Percentiles rank a stretch among this genome's conserved stretches.
phyloP scores from a whole-genome alignment of 2,113 vertebrate species.

The Formicarius rufipectus region DNA sequence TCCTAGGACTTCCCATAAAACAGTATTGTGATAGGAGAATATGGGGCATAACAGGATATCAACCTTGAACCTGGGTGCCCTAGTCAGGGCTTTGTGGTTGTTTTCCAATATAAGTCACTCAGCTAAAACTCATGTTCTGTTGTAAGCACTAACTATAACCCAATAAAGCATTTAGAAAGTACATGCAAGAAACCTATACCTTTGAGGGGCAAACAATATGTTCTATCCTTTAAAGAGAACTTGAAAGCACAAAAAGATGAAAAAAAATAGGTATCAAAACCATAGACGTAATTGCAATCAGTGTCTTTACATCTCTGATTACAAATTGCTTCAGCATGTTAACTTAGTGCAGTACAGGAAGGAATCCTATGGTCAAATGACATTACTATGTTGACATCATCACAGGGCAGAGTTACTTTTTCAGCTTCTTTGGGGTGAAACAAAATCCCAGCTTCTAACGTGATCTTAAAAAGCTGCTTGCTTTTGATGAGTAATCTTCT shows the following conservation, averaged over 20 bases:
- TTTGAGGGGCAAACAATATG: background rate
- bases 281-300: background rate
- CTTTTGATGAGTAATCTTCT: background rate
- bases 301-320: background rate
- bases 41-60: background rate
- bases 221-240: background rate
- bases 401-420: background rate
- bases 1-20: background rate
- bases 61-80: background rate
- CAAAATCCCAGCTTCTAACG: background rate
- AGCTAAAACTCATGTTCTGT: background rate
- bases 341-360: background rate
- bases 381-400: background rate
- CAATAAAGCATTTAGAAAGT: background rate
- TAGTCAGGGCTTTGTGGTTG: background rate
- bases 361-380: background rate
- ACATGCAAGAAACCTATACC: background rate
- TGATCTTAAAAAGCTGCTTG: background rate
- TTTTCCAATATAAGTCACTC: background rate
- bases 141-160: background rate
- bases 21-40: background rate
- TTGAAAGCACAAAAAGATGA: background rate
- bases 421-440: background rate
- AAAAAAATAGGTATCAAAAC: background rate
- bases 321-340: background rate